Evolutionary conservation across 2,113 vertebrate species (phyloP).

Genomic region (Nanger granti): DNA sequence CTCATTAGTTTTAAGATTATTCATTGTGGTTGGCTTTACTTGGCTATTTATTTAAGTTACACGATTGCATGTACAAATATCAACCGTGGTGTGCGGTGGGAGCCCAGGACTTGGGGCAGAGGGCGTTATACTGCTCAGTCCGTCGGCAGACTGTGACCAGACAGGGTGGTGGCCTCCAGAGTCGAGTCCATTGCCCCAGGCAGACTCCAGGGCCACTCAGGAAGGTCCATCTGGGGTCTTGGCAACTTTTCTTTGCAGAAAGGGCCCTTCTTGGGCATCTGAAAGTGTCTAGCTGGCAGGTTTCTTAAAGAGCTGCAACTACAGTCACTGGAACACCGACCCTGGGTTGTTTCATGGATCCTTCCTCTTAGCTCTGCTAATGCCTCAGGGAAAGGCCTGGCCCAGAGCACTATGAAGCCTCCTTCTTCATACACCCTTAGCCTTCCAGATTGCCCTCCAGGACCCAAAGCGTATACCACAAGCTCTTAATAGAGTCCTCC

Average conservation of each 20-base stretch:
- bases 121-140: not conserved
- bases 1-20: not conserved
- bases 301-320: not conserved
- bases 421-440: not conserved
- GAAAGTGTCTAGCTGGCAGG: not conserved
- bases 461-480: not conserved
- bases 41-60: not conserved
- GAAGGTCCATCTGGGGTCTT: not conserved
- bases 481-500: not conserved
- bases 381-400: not conserved
- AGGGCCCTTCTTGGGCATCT: not conserved
- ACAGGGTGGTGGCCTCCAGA: not conserved
- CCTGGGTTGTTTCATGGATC: not conserved
- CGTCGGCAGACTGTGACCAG: not conserved
- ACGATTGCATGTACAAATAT: not conserved
- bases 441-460: not conserved
- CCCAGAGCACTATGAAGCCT: not conserved
- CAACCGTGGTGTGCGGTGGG: not conserved
- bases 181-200: rapidly evolving
- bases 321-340: too few relatives aligned
- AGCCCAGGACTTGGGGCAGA: not conserved
- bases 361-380: not conserved
- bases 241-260: not conserved
- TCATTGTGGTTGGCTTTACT: not conserved
- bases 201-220: not conserved